Evolutionary conservation across 2,797 vertebrate genomes (phyloP).

Genomic region (Melanitta fusca): DNA sequence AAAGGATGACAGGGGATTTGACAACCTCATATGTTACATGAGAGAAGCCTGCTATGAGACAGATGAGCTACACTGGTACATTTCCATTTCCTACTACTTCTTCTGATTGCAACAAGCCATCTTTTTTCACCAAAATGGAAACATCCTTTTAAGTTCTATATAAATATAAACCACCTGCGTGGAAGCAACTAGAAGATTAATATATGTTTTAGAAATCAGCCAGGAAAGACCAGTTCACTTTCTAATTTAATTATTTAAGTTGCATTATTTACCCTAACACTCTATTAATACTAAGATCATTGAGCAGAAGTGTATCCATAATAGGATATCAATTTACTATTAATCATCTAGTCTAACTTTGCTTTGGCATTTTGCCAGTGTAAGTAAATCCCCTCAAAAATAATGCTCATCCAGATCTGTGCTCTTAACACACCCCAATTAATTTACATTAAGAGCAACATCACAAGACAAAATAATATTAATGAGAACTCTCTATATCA

Average conservation of each 20-base stretch:
- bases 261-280: background rate
- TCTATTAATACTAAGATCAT: background rate
- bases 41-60: conserved; percentile 20
- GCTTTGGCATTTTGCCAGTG: background rate
- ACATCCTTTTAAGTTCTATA: background rate
- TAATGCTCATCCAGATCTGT: background rate
- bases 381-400: background rate
- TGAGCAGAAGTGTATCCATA: background rate
- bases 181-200: background rate
- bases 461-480: background rate
- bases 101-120: background rate
- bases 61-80: background rate
- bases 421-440: background rate
- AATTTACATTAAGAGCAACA: background rate
- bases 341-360: background rate
- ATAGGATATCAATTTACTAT: background rate
- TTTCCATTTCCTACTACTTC: conserved; percentile 26
- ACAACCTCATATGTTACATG: conserved; percentile 30
- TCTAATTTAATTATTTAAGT: background rate
- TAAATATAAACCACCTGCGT: background rate
- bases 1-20: conserved; percentile 47
- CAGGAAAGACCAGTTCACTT: background rate
- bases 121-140: background rate
- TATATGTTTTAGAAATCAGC: background rate
- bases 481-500: background rate